phyloP scores from a whole-genome alignment of 2,113 vertebrate species.

The Tyto alba region DNA sequence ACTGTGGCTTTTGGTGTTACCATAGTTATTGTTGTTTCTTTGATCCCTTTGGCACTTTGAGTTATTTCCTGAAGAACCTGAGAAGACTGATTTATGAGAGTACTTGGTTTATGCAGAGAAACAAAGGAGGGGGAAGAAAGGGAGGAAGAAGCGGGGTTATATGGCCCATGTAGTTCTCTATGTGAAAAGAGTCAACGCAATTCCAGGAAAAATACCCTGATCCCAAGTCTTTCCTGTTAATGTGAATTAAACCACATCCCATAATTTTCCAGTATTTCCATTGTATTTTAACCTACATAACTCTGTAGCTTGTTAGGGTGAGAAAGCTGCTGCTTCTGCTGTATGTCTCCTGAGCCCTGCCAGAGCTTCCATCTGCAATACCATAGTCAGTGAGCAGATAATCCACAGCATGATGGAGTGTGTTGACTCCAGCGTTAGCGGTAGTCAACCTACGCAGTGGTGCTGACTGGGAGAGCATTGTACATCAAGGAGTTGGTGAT shows the following conservation, averaged over 20 bases:
- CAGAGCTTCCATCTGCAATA: not conserved
- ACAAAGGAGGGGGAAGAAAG: not conserved
- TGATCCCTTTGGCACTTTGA: not conserved
- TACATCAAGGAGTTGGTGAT: fast-evolving
- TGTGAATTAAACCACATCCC: not conserved
- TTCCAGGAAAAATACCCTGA: not conserved
- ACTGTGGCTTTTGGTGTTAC: not conserved
- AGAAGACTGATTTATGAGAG: not conserved
- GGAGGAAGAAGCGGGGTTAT: not conserved
- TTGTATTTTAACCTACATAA: not conserved
- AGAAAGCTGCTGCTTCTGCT: not conserved
- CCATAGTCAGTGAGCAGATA: fast-evolving
- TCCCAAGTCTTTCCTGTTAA: not conserved
- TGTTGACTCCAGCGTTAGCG: not conserved
- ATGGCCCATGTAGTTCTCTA: not conserved
- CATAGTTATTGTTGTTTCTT: not conserved
- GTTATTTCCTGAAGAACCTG: not conserved
- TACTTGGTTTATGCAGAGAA: not conserved
- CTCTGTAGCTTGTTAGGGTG: not conserved
- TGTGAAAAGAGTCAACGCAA: not conserved
- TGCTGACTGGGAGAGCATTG: fast-evolving
- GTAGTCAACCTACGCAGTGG: not conserved
- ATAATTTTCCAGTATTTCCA: not conserved
- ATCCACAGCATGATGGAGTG: fast-evolving
- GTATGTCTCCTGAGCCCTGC: not conserved